These are phyloP conservation scores for Carlito syrichta DNA, from an alignment of 2,113 vertebrate genomes.

Conservation along the genomic window DNA sequence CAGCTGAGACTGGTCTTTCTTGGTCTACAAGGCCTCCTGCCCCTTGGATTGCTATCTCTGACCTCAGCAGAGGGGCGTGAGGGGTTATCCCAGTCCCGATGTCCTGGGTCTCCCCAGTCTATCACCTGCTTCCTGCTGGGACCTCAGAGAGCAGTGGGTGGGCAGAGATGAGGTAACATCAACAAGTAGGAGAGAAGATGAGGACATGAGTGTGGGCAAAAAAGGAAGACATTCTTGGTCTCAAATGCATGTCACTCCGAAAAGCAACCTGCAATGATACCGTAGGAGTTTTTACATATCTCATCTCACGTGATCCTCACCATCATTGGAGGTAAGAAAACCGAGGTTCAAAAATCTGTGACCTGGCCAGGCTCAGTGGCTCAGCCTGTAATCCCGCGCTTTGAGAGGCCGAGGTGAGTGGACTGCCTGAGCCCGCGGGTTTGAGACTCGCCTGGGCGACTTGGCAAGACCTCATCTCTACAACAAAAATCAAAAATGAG, in stretches of 20 bases:
- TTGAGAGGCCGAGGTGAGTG: no score
- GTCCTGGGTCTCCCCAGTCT: not conserved
- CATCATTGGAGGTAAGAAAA: not conserved
- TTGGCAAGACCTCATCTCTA: no score
- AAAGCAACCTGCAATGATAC: not conserved
- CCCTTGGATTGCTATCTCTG: not conserved
- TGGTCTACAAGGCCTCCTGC: not conserved
- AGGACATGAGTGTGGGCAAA: rapidly evolving
- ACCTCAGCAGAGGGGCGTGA: not conserved
- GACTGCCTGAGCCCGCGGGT: no score
- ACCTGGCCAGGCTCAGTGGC: no score
- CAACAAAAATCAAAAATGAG: no score
- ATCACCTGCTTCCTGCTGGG: not conserved
- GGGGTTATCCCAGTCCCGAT: not conserved
- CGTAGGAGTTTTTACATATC: not conserved
- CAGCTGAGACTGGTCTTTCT: not conserved
- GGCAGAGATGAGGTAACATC: not conserved
- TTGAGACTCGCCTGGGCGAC: no score
- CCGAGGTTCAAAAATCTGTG: not conserved
- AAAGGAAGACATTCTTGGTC: not conserved
- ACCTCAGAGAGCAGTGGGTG: not conserved
- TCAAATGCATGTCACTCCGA: no score
- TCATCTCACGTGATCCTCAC: not conserved
- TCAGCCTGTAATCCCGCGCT: no score
- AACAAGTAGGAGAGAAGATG: no score